Percentiles rank a stretch among this genome's conserved stretches.
phyloP scores from a whole-genome alignment of 2,797 vertebrate species.

The Parambassis ranga region DNA sequence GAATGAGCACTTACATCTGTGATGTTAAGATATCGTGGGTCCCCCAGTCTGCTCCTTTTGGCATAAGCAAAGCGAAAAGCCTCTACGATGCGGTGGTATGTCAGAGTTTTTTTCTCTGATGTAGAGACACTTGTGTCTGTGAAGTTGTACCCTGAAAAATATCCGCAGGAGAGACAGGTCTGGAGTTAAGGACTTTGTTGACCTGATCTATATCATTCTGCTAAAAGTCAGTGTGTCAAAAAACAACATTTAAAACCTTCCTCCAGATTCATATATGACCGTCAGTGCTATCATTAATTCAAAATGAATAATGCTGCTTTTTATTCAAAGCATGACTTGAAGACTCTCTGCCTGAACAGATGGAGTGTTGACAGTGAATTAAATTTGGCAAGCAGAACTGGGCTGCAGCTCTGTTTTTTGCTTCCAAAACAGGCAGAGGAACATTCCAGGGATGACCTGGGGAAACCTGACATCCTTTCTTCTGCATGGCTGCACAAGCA shows the following conservation, averaged over 20 bases:
- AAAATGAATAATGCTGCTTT: conserved; percentile 19
- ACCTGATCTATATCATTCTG: not conserved
- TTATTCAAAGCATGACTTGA: conserved; percentile 28
- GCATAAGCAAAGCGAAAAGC: conserved; percentile 96
- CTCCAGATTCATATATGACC: conserved; percentile 12
- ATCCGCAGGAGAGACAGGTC: conserved; percentile 20
- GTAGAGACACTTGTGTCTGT: conserved; percentile 84
- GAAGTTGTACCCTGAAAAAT: conserved; percentile 89
- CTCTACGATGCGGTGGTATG: conserved; percentile 93
- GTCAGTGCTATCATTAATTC: conserved; percentile 1
- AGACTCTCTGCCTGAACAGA: conserved; percentile 37
- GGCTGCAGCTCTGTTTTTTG: conserved; percentile 25
- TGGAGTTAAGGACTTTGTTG: conserved; percentile 5
- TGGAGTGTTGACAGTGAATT: conserved; percentile 31
- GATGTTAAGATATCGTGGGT: conserved; percentile 89
- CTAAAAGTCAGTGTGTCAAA: conserved; percentile 2
- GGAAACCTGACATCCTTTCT: conserved; percentile 63
- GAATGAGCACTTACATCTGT: conserved; percentile 81
- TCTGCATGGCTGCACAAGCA: conserved; percentile 49
- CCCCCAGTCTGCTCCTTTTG: conserved; percentile 92
- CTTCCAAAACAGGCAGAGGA: conserved; percentile 32
- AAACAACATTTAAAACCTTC: not conserved
- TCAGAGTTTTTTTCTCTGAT: conserved; percentile 84
- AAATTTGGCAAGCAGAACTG: conserved; percentile 42
- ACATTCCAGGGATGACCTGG: conserved; percentile 49